A percentile compares a stretch with the other conserved stretches of the same genome.
Conservation (phyloP, 2,888 invertebrate genomes). For the Agrochola lota region DNA sequence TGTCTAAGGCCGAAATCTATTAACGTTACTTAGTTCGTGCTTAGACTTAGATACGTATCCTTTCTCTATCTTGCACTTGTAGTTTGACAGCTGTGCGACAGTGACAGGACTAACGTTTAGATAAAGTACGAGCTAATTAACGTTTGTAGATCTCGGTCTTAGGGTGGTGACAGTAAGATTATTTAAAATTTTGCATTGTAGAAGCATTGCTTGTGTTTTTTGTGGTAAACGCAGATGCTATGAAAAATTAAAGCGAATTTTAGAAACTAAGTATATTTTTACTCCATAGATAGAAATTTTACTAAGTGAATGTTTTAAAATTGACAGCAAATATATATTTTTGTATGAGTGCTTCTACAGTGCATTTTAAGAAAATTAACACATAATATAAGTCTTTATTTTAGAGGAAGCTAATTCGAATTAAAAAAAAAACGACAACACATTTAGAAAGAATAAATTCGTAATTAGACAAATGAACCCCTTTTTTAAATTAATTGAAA, state of each 20-base stretch:
- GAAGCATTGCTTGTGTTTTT: constrained; percentile 46
- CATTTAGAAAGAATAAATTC: constrained; percentile 39
- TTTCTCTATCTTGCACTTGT: not conserved
- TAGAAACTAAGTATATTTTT: not conserved
- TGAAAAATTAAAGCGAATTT: not conserved
- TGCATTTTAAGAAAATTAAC: constrained; percentile 53
- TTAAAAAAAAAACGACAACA: constrained; percentile 57
- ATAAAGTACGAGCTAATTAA: not conserved
- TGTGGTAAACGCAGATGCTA: constrained; percentile 12
- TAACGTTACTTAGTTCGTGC: not conserved
- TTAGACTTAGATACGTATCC: not conserved
- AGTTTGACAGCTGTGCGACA: not conserved
- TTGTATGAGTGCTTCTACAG: constrained; percentile 47
- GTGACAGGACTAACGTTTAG: not conserved
- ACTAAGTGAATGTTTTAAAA: not conserved
- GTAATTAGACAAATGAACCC: constrained; percentile 2
- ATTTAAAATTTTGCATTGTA: constrained; percentile 48
- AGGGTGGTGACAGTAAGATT: constrained; percentile 10
- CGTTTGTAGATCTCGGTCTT: not conserved
- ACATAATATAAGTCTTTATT: constrained; percentile 31
- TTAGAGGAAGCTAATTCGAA: constrained; percentile 46
- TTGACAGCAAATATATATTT: not conserved
- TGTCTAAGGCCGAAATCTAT: not conserved
- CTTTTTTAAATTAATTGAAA: constrained; percentile 11
- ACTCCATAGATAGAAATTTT: no score